phyloP scores from a whole-genome alignment of 2,888 invertebrate species.

The Palloptera scutellata region DNA sequence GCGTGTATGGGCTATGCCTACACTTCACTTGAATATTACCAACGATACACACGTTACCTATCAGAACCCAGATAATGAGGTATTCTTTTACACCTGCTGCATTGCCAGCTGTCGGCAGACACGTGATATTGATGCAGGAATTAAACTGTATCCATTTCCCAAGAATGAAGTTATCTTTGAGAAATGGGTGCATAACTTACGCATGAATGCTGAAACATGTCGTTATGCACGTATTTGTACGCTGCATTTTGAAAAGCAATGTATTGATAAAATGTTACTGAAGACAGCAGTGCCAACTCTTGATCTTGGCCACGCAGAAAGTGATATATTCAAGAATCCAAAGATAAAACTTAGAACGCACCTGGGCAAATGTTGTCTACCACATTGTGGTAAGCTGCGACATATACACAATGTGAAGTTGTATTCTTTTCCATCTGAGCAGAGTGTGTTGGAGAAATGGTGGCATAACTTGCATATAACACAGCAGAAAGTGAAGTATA shows the following conservation, averaged over 20 bases:
- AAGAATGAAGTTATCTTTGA: constrained; percentile 52
- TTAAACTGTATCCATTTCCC: constrained; percentile 54
- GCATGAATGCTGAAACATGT: constrained; percentile 44
- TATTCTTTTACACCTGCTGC: constrained; percentile 43
- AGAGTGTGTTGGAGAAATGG: constrained; percentile 36
- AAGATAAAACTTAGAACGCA: constrained; percentile 23
- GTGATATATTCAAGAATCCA: constrained; percentile 30
- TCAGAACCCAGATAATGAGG: constrained; percentile 35
- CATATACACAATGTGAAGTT: constrained; percentile 38
- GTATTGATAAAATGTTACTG: constrained; percentile 27
- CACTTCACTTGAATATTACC: constrained; percentile 41
- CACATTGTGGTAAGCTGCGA: constrained; percentile 46
- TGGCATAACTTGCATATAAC: constrained; percentile 35
- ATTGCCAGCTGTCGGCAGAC: constrained; percentile 44
- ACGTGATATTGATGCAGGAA: constrained; percentile 34
- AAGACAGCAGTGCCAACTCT: constrained; percentile 41
- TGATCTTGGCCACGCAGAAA: constrained; percentile 31
- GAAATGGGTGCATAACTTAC: constrained; percentile 57
- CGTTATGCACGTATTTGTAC: constrained; percentile 51
- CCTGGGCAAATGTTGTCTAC: constrained; percentile 39
- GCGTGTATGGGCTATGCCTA: constrained; percentile 39
- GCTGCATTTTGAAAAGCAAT: constrained; percentile 51
- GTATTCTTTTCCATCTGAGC: constrained; percentile 47
- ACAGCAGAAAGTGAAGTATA: constrained; percentile 3
- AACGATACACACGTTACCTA: constrained; percentile 15